Base-by-base conservation (phyloP, 2,888 invertebrate genomes). In the Pterostichus niger region DNA sequence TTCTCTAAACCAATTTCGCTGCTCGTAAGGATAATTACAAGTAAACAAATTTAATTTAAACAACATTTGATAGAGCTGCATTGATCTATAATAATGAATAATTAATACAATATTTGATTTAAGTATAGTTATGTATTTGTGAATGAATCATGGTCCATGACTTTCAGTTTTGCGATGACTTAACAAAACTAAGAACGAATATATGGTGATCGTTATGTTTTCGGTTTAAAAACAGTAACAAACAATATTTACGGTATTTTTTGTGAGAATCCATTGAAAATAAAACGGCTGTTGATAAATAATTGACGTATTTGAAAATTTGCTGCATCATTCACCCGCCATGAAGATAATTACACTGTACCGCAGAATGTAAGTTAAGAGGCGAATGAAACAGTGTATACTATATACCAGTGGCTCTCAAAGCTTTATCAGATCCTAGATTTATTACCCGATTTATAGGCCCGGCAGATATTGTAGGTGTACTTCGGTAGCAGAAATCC, bases 241-340 rank as follows among this genome's bases (percentile, higher is more conserved):
- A 73, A 73, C 52, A 75, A 75, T 75, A 75, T 75, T 75, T 75
- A 75, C 75, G 75, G 75, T 75, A 75, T 75, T 75, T 75, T 75
- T 75, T 75, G 75, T 52, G 15, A 15, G 9, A 75, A 75, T 40
- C 10, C 24, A 33, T 31, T 75, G 49, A 33, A 75, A 75, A 75
- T 75, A 75, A 52, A 73, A 46, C 73, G 73, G 46, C 46, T 31
- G 73, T 73, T 73, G 73, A 75, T 49, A 75, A 75, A 52, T 75
- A 75, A 75, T 75, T 52, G 75, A 49, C 24, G 75, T 40, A 75
- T 75, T 75, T 75, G 52, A 75, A 31, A 73, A 44, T 52, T 75
- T 52, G 75, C 75, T 75, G 49, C 52, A 13, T 75, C 75, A 75
- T 75, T 52, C 13, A 52, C 31, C 75, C 52, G 33, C 52, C 33